Evolutionary conservation across 2,888 invertebrate species (phyloP), one percentile per base, ranked within the genome.

Genomic region (Euphydryas editha): DNA sequence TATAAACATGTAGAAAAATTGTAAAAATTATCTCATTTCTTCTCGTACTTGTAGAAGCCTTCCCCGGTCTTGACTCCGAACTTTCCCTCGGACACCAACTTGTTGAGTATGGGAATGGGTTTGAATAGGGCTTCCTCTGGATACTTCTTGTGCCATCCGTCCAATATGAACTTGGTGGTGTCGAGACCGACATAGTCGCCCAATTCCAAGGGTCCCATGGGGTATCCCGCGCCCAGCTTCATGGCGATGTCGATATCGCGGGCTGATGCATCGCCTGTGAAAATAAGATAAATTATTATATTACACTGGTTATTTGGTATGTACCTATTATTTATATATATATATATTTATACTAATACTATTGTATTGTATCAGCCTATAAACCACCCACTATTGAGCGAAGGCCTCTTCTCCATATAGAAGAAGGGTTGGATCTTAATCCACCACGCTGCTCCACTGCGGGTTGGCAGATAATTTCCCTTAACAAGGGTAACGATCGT

Each of bases 121-220:
- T 92, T 85, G 82, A 85, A 86, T 10, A 85, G 73, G 0, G 82
- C 94, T 56, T 83, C 75, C 1, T 80, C 69, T 0, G 83, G 82
- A 71, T 73, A 82, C 77, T 95, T 95, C 78, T 95, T 90, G 78
- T 95, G 93, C 97, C 97, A 97, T 21, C 96, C 96, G 75, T 96
- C 95, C 49, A 96, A 80, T 77, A 97, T 96, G 78, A 95, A 95
- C 78, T 95, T 93, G 66, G 94, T 94, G 6, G 97, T 97, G 82
- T 98, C 98, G 15, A 96, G 89, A 0, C 98, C 98, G 0, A 97
- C 96, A 83, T 96, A 97, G 89, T 98, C 97, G 1, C 95, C 90
- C 51, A 98, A 87, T 85, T 97, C 97, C 70, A 98, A 94, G 0
- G 98, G 98, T 4, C 98, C 98, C 98, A 98, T 98, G 6, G 98